Evolutionary conservation across 2,888 invertebrate genomes (phyloP).

Genomic region (Caenorhabditis doughertyi): DNA sequence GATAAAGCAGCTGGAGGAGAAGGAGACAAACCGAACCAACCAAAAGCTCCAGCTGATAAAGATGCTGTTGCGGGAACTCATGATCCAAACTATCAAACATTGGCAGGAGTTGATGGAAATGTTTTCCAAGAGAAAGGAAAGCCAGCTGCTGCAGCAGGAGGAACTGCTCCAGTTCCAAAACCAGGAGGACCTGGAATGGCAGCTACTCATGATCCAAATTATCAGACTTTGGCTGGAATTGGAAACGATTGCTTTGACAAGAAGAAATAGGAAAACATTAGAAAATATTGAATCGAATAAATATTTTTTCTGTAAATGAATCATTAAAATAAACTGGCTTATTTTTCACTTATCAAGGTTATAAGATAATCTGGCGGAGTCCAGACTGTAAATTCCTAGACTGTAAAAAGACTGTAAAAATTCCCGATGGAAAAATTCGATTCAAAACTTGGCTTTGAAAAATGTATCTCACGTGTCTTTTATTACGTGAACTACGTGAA

Average conservation of each 20-base stretch:
- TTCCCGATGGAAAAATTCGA: too few species aligned
- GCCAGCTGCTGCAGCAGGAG: slow-evolving; percentile 8
- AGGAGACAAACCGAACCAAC: slow-evolving; percentile 10
- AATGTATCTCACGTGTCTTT: too few species aligned
- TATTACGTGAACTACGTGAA: too few species aligned
- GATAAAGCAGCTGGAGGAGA: slow-evolving; percentile 14
- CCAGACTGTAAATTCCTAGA: too few species aligned
- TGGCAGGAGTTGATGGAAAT: slow-evolving; percentile 36
- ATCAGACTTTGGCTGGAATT: slow-evolving; percentile 51
- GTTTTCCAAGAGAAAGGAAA: slow-evolving; percentile 34
- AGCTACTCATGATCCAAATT: slow-evolving; percentile 49
- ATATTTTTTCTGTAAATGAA: too few species aligned
- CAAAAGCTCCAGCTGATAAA: slow-evolving; percentile 42
- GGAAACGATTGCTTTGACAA: slow-evolving; percentile 43
- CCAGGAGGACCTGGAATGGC: slow-evolving; percentile 44
- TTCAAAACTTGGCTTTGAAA: too few species aligned
- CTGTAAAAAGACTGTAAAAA: too few species aligned
- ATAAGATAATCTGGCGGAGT: too few species aligned
- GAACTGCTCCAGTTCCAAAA: slow-evolving; percentile 25
- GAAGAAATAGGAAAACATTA: slow-evolving; percentile 12
- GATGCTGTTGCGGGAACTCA: slow-evolving; percentile 49
- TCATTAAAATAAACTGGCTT: too few species aligned
- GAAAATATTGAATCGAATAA: neutral
- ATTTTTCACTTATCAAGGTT: too few species aligned
- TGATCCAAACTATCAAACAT: slow-evolving; percentile 49